A percentile compares a stretch with the other conserved stretches of the same genome.
Evolutionary conservation across 2,888 invertebrate genomes (phyloP).

Genomic region (Latrodectus hesperus): DNA sequence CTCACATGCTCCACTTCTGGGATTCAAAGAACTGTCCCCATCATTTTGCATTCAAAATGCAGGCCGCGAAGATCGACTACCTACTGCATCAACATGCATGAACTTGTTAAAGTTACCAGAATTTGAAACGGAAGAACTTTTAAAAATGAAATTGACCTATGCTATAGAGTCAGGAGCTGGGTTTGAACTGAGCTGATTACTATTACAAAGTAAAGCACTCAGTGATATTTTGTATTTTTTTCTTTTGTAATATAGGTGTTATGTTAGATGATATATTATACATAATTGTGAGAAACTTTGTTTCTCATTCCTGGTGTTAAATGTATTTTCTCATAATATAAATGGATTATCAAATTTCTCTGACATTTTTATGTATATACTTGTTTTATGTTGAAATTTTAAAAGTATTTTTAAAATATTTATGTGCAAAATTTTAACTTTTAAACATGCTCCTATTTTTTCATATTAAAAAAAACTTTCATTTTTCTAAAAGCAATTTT

Average conservation of each 20-base stretch:
- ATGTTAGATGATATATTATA: neutral
- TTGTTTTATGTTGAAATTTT: too few relatives aligned
- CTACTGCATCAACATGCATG: constrained; percentile 98
- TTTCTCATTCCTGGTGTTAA: too few relatives aligned
- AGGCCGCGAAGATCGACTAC: constrained; percentile 91
- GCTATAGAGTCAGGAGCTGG: constrained; percentile 97
- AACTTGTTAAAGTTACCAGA: constrained; percentile 97
- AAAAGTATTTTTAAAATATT: too few relatives aligned
- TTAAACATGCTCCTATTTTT: too few relatives aligned
- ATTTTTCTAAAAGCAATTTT: too few relatives aligned
- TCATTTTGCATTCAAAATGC: constrained; percentile 97
- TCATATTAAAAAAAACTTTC: too few relatives aligned
- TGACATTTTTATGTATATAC: too few relatives aligned
- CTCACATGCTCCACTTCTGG: constrained; percentile 94
- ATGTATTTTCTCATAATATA: too few relatives aligned
- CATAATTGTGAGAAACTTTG: neutral
- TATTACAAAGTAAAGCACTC: neutral
- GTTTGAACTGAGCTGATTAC: constrained; percentile 84
- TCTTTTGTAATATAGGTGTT: neutral
- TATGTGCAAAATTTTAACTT: too few relatives aligned
- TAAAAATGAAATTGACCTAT: constrained; percentile 89
- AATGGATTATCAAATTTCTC: too few relatives aligned
- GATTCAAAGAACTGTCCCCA: constrained; percentile 97
- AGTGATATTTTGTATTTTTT: constrained; percentile 25
- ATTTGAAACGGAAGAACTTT: constrained; percentile 84